These are phyloP conservation scores for Bombyx huttoni DNA, from an alignment of 2,888 invertebrate species.

Conservation along the genomic window DNA sequence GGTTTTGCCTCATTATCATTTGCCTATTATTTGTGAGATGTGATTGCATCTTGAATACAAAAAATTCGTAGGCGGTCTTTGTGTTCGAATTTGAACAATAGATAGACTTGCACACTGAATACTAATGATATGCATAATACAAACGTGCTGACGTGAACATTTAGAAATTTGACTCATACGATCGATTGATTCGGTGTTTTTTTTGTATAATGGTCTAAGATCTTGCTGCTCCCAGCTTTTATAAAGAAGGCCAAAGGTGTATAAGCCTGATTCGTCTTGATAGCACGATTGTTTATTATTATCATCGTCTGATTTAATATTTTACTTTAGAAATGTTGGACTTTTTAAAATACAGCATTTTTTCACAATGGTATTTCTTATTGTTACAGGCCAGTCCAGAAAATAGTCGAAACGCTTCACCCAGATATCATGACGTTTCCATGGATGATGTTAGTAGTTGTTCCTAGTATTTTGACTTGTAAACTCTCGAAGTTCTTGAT, in stretches of 20 bases:
- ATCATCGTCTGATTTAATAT: background rate
- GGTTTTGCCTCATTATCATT: conserved; percentile 32
- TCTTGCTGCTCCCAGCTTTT: too few species aligned
- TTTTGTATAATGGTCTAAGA: background rate
- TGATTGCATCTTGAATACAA: conserved; percentile 44
- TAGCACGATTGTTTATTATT: too few species aligned
- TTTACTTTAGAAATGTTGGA: background rate
- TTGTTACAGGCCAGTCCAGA: conserved; percentile 67
- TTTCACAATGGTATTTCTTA: conserved; percentile 6
- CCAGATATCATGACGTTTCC: conserved; percentile 61
- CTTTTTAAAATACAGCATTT: too few species aligned
- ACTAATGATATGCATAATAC: conserved; percentile 28
- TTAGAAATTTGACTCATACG: conserved; percentile 7
- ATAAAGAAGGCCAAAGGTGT: too few species aligned
- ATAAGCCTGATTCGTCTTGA: too few species aligned
- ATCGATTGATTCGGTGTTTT: background rate
- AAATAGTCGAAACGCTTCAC: conserved; percentile 66
- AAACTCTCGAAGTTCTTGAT: background rate
- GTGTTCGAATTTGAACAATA: conserved; percentile 51
- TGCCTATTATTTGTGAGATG: conserved; percentile 32
- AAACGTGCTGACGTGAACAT: conserved; percentile 9
- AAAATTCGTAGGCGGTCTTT: conserved; percentile 44
- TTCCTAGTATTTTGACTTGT: conserved; percentile 2
- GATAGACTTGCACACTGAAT: conserved; percentile 37
- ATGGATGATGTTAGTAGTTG: conserved; percentile 60